phyloP scores from a whole-genome alignment of 2,888 invertebrate species.

The Troides helena region DNA sequence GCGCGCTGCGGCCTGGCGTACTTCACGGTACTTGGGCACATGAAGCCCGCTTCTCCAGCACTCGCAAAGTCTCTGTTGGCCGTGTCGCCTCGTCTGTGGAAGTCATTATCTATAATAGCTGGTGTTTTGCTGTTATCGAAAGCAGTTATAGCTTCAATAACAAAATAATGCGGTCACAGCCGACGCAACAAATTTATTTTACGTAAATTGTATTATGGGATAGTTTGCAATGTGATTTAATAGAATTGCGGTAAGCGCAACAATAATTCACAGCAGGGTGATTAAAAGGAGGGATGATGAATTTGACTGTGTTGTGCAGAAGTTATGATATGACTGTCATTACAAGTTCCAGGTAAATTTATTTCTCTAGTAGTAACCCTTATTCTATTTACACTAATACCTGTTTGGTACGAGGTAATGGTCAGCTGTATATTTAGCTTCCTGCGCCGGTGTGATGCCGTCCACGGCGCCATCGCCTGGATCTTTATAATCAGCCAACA shows the following conservation, averaged over 20 bases:
- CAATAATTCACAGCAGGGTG: too few species aligned
- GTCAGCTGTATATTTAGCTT: conserved; percentile 73
- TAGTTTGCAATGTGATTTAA: too few species aligned
- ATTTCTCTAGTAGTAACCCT: too few species aligned
- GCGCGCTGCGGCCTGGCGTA: conserved; percentile 91
- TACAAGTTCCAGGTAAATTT: too few species aligned
- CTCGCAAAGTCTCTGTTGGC: conserved; percentile 73
- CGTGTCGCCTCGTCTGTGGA: conserved; percentile 81
- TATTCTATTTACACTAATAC: conserved; percentile 37
- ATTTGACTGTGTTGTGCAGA: too few species aligned
- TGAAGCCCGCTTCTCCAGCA: conserved; percentile 84
- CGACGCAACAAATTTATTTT: background rate
- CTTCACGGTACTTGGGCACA: conserved; percentile 89
- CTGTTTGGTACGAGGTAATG: conserved; percentile 70
- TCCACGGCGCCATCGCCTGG: conserved; percentile 80
- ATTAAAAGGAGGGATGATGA: too few species aligned
- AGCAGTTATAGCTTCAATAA: background rate
- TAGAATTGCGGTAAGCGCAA: too few species aligned
- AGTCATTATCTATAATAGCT: conserved; percentile 1
- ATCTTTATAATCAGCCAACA: conserved; percentile 86
- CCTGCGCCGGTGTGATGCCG: conserved; percentile 77
- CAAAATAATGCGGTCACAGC: background rate
- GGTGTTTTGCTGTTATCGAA: background rate
- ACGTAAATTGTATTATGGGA: background rate
- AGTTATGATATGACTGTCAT: too few species aligned